These are phyloP conservation scores for Delphinapterus leucas DNA, from an alignment of 2,113 vertebrate species.

Conservation along the genomic window DNA sequence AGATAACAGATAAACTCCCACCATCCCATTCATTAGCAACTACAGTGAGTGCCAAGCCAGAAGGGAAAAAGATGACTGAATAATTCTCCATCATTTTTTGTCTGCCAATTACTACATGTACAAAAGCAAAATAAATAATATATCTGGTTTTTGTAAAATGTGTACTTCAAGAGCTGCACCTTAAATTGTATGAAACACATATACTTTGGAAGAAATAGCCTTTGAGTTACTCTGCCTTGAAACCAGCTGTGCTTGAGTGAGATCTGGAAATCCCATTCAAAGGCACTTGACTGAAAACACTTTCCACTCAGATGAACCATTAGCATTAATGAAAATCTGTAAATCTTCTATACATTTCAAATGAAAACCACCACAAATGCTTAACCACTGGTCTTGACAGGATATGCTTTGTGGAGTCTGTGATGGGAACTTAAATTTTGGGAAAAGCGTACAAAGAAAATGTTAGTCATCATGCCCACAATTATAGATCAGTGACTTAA, in stretches of 20 bases:
- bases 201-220: constrained; percentile 14
- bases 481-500: neutral
- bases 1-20: neutral
- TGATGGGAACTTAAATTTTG: constrained; percentile 12
- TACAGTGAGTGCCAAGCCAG: neutral
- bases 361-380: neutral
- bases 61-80: neutral
- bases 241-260: constrained; percentile 13
- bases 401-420: neutral
- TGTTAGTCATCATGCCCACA: neutral
- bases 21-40: neutral
- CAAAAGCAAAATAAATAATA: constrained; percentile 43
- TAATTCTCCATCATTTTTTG: neutral
- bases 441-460: neutral
- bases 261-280: constrained; percentile 31
- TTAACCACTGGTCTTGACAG: neutral
- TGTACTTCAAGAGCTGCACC: neutral
- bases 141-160: constrained; percentile 1
- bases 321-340: constrained; percentile 42
- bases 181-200: constrained; percentile 8
- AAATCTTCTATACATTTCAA: constrained; percentile 40
- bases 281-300: constrained; percentile 7
- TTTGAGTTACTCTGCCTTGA: neutral
- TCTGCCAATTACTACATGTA: neutral
- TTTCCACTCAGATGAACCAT: constrained; percentile 28